These are phyloP conservation scores for Chionoecetes opilio DNA, from an alignment of 1,140 invertebrate species.

Conservation along the genomic window DNA sequence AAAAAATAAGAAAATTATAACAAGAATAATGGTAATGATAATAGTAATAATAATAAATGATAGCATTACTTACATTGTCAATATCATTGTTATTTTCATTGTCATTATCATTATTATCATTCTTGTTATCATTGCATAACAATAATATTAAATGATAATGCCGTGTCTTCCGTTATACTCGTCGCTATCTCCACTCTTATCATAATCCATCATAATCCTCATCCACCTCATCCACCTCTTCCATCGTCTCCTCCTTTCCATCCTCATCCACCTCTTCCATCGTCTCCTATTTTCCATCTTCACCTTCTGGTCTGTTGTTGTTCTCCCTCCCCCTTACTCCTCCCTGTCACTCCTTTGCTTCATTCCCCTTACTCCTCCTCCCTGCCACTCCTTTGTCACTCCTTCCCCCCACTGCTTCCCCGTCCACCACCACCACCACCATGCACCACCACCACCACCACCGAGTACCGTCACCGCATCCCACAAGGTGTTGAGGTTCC, in stretches of 20 bases:
- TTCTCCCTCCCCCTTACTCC: background rate
- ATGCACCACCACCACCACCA: background rate
- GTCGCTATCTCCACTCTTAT: too few species aligned
- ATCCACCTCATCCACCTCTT: too few species aligned
- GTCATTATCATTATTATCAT: too few species aligned
- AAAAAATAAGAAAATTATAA: too few species aligned
- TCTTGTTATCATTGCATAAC: too few species aligned
- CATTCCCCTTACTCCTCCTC: background rate
- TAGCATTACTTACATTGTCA: too few species aligned
- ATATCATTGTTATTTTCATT: too few species aligned
- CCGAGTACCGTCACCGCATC: background rate
- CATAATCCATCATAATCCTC: too few species aligned
- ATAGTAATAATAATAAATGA: too few species aligned
- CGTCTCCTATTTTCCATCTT: background rate
- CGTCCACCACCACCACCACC: background rate
- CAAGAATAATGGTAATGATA: too few species aligned
- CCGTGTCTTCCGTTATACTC: too few species aligned
- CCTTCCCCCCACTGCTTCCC: background rate
- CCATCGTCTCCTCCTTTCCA: background rate
- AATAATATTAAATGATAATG: too few species aligned
- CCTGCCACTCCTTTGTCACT: background rate
- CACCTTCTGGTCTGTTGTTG: background rate
- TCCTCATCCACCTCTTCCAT: background rate
- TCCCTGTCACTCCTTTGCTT: background rate
- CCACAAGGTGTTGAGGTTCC: conserved; percentile 4